Conservation (phyloP, 2,797 vertebrate genomes). For the Sciurus vulgaris region DNA sequence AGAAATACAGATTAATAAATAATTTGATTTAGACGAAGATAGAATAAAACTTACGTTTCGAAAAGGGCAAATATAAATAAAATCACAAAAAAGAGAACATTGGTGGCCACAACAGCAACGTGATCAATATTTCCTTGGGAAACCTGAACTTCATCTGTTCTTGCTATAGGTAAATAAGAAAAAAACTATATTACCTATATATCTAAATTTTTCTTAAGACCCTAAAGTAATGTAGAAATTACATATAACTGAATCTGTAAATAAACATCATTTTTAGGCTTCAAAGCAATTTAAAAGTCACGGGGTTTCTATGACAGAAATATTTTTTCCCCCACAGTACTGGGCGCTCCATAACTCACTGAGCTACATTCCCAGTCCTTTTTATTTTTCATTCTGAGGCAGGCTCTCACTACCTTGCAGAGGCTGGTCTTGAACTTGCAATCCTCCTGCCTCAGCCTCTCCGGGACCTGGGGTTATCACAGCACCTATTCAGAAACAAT, state of each 20-base stretch:
- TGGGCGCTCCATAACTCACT: no score
- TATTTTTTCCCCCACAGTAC: no score
- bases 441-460: no score
- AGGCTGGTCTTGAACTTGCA: no score
- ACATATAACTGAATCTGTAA: not conserved
- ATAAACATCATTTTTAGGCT: slow-evolving; percentile 24
- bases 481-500: not conserved
- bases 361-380: no score
- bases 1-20: not conserved
- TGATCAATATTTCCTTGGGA: slow-evolving; percentile 90
- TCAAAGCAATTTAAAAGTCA: slow-evolving; percentile 47
- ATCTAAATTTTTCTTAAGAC: slow-evolving; percentile 15
- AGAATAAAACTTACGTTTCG: slow-evolving; percentile 94
- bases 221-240: slow-evolving; percentile 29
- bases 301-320: slow-evolving; percentile 14
- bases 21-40: slow-evolving; percentile 49
- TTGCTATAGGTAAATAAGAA: slow-evolving; percentile 86
- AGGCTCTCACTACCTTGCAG: no score
- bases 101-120: slow-evolving; percentile 93
- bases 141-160: slow-evolving; percentile 82
- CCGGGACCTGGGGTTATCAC: no score
- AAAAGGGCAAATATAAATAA: slow-evolving; percentile 98
- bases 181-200: slow-evolving; percentile 46
- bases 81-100: slow-evolving; percentile 95
- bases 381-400: no score